Evolutionary conservation across 2,888 invertebrate species (phyloP).

Genomic region (Lampropteryx suffumata): DNA sequence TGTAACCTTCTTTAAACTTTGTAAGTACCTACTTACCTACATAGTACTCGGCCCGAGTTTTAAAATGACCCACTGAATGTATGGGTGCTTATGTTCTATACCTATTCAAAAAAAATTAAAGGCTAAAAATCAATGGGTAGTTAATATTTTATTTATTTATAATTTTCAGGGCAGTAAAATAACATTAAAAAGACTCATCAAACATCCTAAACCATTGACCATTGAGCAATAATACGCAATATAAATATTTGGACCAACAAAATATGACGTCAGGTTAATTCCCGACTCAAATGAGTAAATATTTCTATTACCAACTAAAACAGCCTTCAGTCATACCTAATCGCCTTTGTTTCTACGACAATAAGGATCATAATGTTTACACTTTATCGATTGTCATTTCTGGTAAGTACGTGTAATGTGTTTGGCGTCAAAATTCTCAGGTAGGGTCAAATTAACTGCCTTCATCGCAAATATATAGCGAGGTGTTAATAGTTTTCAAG

Average conservation of each 20-base stretch:
- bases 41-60: too few relatives aligned
- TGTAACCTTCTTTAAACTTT: too few relatives aligned
- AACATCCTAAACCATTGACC: conserved; percentile 5
- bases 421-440: conserved; percentile 28
- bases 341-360: neutral
- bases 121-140: too few relatives aligned
- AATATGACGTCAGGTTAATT: conserved; percentile 25
- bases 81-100: too few relatives aligned
- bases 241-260: conserved; percentile 28
- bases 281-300: conserved; percentile 18
- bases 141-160: too few relatives aligned
- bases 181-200: too few relatives aligned
- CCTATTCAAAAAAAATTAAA: too few relatives aligned
- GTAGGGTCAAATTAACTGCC: conserved; percentile 26
- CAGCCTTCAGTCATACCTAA: neutral
- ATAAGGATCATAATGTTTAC: neutral
- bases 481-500: conserved; percentile 11
- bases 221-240: conserved; percentile 21
- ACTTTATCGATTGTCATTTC: neutral
- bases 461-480: conserved; percentile 31
- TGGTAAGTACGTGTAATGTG: neutral
- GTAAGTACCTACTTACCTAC: too few relatives aligned
- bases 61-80: too few relatives aligned
- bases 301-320: neutral
- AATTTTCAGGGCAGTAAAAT: too few relatives aligned